Conservation (phyloP, 1,140 invertebrate species). For the Chrysoperla carnea region DNA sequence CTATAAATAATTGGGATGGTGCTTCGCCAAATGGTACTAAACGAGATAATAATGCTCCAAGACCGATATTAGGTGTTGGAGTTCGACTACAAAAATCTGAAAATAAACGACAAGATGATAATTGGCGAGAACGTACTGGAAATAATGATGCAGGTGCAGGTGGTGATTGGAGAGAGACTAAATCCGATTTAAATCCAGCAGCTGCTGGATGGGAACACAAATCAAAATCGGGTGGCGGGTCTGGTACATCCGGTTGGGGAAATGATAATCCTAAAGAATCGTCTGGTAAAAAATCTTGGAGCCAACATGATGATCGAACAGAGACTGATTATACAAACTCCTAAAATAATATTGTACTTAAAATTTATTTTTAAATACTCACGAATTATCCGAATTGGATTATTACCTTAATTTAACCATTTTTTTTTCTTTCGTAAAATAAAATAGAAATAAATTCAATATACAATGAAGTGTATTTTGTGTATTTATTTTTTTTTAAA, state of each 20-base stretch:
- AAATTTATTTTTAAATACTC: too few species aligned
- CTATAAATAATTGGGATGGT: too few species aligned
- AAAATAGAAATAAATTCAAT: too few species aligned
- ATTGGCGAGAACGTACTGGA: neutral
- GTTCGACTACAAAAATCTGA: constrained; percentile 8
- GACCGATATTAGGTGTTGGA: constrained; percentile 14
- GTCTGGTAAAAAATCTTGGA: constrained; percentile 12
- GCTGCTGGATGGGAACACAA: constrained; percentile 1
- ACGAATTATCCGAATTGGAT: too few species aligned
- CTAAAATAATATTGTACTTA: too few species aligned
- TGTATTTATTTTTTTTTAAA: too few species aligned
- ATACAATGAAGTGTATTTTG: too few species aligned
- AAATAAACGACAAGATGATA: neutral
- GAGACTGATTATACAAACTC: constrained; percentile 12
- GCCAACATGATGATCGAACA: constrained; percentile 16
- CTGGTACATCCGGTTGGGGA: neutral
- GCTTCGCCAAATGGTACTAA: too few species aligned
- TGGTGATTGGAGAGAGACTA: constrained; percentile 5
- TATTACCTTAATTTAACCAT: too few species aligned
- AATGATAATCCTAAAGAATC: neutral
- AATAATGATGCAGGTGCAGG: constrained; percentile 3
- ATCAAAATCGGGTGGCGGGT: constrained; percentile 1
- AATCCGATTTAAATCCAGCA: neutral
- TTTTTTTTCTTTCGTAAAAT: too few species aligned
- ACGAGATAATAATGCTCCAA: constrained; percentile 6